These are phyloP conservation scores for Neelides sp. DNA, from an alignment of 1,140 invertebrate genomes.

Conservation along the genomic window DNA sequence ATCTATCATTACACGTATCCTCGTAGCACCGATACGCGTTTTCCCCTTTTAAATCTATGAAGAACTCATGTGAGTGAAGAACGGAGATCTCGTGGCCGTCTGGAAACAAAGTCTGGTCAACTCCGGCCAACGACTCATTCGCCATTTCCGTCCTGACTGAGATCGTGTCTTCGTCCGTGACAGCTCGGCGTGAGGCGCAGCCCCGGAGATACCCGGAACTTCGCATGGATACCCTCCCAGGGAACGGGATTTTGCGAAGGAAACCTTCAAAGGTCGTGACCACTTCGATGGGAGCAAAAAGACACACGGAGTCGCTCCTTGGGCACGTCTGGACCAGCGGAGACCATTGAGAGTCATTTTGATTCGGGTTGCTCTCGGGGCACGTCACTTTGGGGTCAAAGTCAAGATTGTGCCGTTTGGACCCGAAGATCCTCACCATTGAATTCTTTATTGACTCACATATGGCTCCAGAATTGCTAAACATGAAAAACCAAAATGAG, in stretches of 20 bases:
- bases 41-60: conserved; percentile 23
- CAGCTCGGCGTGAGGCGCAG: conserved; percentile 22
- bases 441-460: conserved; percentile 25
- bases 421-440: conserved; percentile 21
- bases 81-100: conserved; percentile 16
- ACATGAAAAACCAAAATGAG: no score
- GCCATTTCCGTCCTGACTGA: neutral
- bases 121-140: neutral
- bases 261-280: conserved; percentile 18
- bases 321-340: conserved; percentile 17
- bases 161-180: conserved; percentile 16
- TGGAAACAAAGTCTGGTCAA: conserved; percentile 9
- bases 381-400: conserved; percentile 21
- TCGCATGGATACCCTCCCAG: conserved; percentile 8
- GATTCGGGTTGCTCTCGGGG: no score
- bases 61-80: conserved; percentile 25
- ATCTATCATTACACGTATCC: conserved; percentile 25
- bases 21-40: conserved; percentile 22
- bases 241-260: no score
- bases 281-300: conserved; percentile 23
- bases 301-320: conserved; percentile 22
- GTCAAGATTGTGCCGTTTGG: conserved; percentile 23
- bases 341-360: no score
- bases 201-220: conserved; percentile 19
- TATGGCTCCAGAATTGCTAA: conserved; percentile 20